Evolutionary conservation across 2,888 invertebrate genomes (phyloP).

Genomic region (Sesia apiformis): DNA sequence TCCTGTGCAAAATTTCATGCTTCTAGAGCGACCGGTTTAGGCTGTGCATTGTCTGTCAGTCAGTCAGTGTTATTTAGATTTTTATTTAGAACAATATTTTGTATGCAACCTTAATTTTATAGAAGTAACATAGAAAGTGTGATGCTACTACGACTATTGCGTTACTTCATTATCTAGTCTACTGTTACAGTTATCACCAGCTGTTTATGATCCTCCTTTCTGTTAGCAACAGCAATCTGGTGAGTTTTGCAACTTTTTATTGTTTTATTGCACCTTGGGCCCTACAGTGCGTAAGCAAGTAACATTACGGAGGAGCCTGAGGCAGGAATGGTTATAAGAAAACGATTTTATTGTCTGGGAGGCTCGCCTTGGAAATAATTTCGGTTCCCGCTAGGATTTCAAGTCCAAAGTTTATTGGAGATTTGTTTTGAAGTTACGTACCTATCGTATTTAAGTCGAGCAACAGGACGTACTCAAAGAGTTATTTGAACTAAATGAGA

Average conservation of each 20-base stretch:
- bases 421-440: constrained; percentile 7
- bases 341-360: constrained; percentile 48
- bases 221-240: constrained; percentile 35
- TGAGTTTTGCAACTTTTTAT: constrained; percentile 44
- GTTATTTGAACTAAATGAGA: no score
- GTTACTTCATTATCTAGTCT: no score
- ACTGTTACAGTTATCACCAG: constrained; percentile 4
- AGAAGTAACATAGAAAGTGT: no score
- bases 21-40: no score
- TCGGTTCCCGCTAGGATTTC: constrained; percentile 37
- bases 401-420: constrained; percentile 40
- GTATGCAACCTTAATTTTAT: no score
- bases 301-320: constrained; percentile 35
- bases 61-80: no score
- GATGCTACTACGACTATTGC: no score
- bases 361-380: constrained; percentile 41
- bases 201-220: constrained; percentile 20
- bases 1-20: no score
- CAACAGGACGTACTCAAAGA: no score
- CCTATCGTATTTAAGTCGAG: no score
- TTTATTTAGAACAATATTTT: no score
- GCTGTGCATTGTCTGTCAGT: no score
- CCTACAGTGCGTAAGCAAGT: constrained; percentile 35
- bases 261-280: constrained; percentile 40
- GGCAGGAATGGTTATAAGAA: constrained; percentile 35